These are phyloP conservation scores for Conistra vaccinii DNA, from an alignment of 2,888 invertebrate species.

Conservation along the genomic window DNA sequence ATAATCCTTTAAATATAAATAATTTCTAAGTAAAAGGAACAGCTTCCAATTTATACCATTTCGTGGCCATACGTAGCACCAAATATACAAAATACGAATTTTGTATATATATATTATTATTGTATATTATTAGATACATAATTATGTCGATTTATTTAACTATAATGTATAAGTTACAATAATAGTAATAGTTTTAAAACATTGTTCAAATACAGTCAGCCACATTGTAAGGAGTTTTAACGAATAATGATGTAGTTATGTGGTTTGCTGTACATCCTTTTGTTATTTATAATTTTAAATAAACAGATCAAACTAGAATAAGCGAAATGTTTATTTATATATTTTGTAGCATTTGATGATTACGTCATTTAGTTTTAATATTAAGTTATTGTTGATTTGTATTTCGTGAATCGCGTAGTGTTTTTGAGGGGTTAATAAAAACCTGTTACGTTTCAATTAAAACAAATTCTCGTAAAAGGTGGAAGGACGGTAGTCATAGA, in stretches of 20 bases:
- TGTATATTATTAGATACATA: constrained; percentile 50
- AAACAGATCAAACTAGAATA: constrained; percentile 59
- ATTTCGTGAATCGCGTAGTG: constrained; percentile 42
- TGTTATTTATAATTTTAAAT: constrained; percentile 48
- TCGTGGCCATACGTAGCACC: constrained; percentile 63
- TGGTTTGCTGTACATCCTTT: constrained; percentile 21
- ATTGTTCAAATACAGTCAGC: constrained; percentile 37
- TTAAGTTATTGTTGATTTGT: constrained; percentile 60
- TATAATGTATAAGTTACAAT: constrained; percentile 42
- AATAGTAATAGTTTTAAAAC: constrained; percentile 13
- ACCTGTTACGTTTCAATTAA: not conserved
- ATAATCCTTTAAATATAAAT: constrained; percentile 8
- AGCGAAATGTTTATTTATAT: constrained; percentile 64
- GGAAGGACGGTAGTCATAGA: not conserved
- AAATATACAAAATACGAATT: constrained; percentile 60
- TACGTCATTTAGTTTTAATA: constrained; percentile 35
- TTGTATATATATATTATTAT: constrained; percentile 52
- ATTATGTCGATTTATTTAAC: constrained; percentile 50
- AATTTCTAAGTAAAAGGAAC: constrained; percentile 13
- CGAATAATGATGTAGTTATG: not conserved
- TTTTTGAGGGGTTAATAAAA: constrained; percentile 4
- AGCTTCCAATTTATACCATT: constrained; percentile 34
- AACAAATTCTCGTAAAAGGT: not conserved
- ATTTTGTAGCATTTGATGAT: constrained; percentile 59
- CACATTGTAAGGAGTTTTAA: not conserved